Evolutionary conservation across 1,140 invertebrate species (phyloP), one percentile per base, ranked within the genome.

Genomic region (Aphidius ervi): DNA sequence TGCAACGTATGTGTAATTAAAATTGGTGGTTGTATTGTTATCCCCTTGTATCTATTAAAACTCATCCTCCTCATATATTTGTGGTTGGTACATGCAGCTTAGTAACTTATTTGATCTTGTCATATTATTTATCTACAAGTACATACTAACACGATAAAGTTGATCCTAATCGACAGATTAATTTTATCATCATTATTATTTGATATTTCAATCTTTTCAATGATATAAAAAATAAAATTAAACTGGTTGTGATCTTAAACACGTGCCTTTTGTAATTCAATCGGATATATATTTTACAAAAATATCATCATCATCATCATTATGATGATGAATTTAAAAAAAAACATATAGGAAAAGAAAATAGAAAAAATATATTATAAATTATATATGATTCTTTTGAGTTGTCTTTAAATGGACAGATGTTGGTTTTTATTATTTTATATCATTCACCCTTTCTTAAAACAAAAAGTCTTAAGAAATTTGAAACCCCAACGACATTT

Each of bases 191-290:
- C 6, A 31, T 20, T 50, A 54, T 54, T 5, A 31, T 20, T 50
- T 9, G 48, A 50, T 23, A 31, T 31, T 20, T 39, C 37, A 31
- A 50, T 50, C 48, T 9, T 20, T 50, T 31, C 9, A 20, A 20
- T 31, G 48, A 50, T 31, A 16, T 3, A 8, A n/a, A 10, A 6
- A n/a, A 5, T 5, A 39, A 54, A 54, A 10, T n/a, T 1, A 41
- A 61, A 61, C 46, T 63, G 63, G 66, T 62, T 58, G 45, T 66
- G 67, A 67, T 70, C 67, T 61, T 47, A 74, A 75, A 72, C 73
- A 75, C 76, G 75, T 71, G 76, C 74, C 72, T 60, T 49, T 9
- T 74, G 77, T 76, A 78, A 79, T 79, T 78, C 67, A 76, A 79
- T 78, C 75, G 73, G 73, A 63, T 73, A 74, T 73, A 74, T 74